Evolutionary conservation across 2,797 vertebrate species (phyloP).

Genomic region (Bovichtus variegatus): DNA sequence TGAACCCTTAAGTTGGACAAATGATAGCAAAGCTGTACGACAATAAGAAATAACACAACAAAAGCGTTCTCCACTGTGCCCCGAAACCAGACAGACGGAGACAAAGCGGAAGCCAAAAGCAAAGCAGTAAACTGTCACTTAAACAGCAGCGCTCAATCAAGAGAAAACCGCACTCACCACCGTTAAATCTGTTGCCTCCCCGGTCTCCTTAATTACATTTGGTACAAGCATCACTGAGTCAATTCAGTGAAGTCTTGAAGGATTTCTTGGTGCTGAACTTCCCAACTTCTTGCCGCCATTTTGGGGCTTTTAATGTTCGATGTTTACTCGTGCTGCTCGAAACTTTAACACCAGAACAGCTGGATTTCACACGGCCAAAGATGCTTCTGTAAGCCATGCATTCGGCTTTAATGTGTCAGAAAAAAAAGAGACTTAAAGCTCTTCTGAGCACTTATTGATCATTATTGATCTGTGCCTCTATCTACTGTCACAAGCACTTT

Average conservation of each 20-base stretch:
- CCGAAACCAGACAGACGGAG: constrained; percentile 53
- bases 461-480: constrained; percentile 9
- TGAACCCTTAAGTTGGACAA: constrained; percentile 68
- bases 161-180: constrained; percentile 10
- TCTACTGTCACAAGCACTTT: constrained; percentile 5
- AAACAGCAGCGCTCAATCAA: constrained; percentile 28
- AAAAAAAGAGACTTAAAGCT: background rate
- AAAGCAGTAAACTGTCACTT: constrained; percentile 50
- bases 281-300: background rate
- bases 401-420: background rate
- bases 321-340: background rate
- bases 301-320: background rate
- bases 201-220: constrained; percentile 61
- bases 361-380: background rate
- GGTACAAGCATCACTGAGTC: constrained; percentile 46
- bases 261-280: constrained; percentile 9
- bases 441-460: constrained; percentile 26
- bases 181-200: constrained; percentile 36
- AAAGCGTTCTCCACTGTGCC: constrained; percentile 51
- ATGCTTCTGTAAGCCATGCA: background rate
- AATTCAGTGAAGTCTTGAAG: constrained; percentile 14
- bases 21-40: constrained; percentile 51
- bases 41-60: constrained; percentile 60
- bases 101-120: constrained; percentile 48
- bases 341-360: background rate